Evolutionary conservation across 2,888 invertebrate genomes (phyloP), one percentile per base, ranked within the genome.

Genomic region (Cenopis cana): DNA sequence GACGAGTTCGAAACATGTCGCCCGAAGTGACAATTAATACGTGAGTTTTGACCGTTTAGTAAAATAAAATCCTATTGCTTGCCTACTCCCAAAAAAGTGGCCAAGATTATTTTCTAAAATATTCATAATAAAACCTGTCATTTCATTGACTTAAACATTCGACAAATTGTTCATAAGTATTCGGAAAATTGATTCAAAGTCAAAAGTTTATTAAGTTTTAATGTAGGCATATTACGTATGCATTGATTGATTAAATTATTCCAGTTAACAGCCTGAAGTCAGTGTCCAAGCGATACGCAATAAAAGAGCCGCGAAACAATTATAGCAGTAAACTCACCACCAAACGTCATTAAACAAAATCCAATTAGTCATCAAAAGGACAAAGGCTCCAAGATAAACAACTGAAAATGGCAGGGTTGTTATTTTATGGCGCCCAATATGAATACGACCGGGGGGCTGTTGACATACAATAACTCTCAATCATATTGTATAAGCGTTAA

Each of bases 391-490:
- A 55, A 49, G 29, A 66, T 54, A 71, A 71, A 50, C 66, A 60
- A 46, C 36, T 49, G 54, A 33, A 71, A 67, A 61, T 67, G 60
- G 59, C 24, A 6, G 36, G 24, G 33, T 20, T 54, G 59, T 65
- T 69, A 60, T 70, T 70, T 70, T 59, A 60, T 36, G 60, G 60
- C 46, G 54, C 46, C 24, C 66, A 71, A 56, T 54, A 67, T 71
- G 55, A 67, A 66, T 38, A 67, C 14, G 66, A 18, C 55, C 66
- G 38, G 33, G 46, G 60, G 66, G 36, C 55, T 68, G 55, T 65
- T 72, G 64, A 69, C 68, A 49, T 65, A 71, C 60, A 71, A 67
- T 71, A 71, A 67, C 55, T 67, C 66, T 66, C 54, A 55, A 67
- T 71, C 66, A 55, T 46, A 68, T 68, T 61, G 68, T 66, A 60